Evolutionary conservation across 2,113 vertebrate species (phyloP).

Genomic region (Nymphicus hollandicus): DNA sequence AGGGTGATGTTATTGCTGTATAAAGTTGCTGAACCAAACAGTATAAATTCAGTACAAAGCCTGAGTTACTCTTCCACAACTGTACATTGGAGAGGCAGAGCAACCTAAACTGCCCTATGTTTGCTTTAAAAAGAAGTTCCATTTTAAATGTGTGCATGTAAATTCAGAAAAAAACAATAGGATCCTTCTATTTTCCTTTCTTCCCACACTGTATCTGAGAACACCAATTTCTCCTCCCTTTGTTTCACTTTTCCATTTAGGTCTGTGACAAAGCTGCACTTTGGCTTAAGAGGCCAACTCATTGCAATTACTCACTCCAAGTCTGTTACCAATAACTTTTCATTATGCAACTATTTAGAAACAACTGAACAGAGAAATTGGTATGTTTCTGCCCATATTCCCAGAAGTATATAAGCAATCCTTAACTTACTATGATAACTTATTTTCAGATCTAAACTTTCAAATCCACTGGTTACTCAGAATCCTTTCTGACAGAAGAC

Average conservation of each 20-base stretch:
- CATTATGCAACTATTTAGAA: background rate
- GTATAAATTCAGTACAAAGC: background rate
- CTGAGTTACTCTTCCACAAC: background rate
- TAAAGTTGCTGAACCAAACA: background rate
- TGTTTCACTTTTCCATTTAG: background rate
- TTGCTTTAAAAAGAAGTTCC: background rate
- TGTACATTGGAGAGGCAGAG: background rate
- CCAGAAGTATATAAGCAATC: background rate
- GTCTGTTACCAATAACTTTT: background rate
- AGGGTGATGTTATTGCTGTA: background rate
- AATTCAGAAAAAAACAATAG: background rate
- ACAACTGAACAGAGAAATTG: background rate
- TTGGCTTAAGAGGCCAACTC: background rate
- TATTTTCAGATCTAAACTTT: background rate
- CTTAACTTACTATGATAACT: background rate
- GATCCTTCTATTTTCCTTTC: background rate
- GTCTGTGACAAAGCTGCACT: background rate
- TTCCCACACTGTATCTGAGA: background rate
- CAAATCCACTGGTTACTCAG: background rate
- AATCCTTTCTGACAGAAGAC: background rate
- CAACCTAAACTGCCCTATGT: background rate
- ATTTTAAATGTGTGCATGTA: background rate
- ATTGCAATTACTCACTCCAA: background rate
- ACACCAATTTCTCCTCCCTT: background rate
- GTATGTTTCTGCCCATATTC: background rate